Conservation (phyloP, 2,888 invertebrate genomes). For the Malthinus seriepunctatus region DNA sequence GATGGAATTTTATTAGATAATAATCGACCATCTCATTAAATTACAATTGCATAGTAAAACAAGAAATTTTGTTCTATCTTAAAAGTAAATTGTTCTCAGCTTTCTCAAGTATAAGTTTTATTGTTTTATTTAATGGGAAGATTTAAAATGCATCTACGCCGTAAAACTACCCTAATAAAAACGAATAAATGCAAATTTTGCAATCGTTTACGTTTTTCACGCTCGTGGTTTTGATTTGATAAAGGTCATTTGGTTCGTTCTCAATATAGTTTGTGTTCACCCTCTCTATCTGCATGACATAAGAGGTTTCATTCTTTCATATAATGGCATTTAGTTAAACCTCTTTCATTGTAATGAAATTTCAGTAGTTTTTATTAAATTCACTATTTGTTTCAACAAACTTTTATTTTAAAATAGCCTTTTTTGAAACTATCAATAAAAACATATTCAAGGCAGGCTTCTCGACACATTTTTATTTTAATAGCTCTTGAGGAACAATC, state of each 20-base stretch:
- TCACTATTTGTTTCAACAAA: too few species aligned
- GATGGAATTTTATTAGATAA: background rate
- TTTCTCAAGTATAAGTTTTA: slow-evolving; percentile 5
- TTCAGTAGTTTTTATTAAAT: too few species aligned
- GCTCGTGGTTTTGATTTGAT: slow-evolving; percentile 5
- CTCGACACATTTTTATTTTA: too few species aligned
- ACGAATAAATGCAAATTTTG: slow-evolving; percentile 7
- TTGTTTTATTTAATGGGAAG: slow-evolving; percentile 1
- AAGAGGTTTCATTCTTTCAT: background rate
- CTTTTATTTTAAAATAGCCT: too few species aligned
- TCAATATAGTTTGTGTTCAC: slow-evolving; percentile 1
- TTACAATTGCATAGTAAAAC: slow-evolving; percentile 3
- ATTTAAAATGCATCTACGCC: slow-evolving; percentile 4
- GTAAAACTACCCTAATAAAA: slow-evolving; percentile 4
- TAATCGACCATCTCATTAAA: slow-evolving; percentile 5
- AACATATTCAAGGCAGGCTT: too few species aligned
- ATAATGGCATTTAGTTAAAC: too few species aligned
- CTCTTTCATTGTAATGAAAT: too few species aligned
- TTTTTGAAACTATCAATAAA: too few species aligned
- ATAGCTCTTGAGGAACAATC: too few species aligned
- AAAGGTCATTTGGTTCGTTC: slow-evolving; percentile 3
- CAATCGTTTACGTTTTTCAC: slow-evolving; percentile 7
- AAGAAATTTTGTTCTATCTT: slow-evolving; percentile 2
- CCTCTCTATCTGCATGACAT: slow-evolving; percentile 7
- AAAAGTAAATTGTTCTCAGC: slow-evolving; percentile 1